These are phyloP conservation scores for Orthosia gracilis DNA, from an alignment of 2,888 invertebrate species.

Conservation along the genomic window DNA sequence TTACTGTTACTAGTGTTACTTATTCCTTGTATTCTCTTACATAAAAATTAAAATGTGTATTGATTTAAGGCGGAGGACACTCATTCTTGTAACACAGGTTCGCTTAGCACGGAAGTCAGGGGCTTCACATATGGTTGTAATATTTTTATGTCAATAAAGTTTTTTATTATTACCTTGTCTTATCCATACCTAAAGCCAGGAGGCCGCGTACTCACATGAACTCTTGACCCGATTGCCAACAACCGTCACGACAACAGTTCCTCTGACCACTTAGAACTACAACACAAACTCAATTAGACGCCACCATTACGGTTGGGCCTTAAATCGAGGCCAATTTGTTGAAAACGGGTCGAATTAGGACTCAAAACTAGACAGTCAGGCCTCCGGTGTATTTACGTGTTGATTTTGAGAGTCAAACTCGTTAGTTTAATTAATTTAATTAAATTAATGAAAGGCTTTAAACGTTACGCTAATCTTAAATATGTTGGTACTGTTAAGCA, in stretches of 20 bases:
- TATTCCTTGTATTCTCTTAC: no score
- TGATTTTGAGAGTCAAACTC: conserved; percentile 4
- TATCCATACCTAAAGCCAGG: conserved; percentile 28
- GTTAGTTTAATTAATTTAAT: neutral
- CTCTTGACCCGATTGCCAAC: conserved; percentile 68
- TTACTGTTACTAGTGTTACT: no score
- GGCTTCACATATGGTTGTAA: no score
- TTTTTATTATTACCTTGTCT: neutral
- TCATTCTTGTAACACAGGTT: no score
- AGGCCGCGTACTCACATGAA: conserved; percentile 42
- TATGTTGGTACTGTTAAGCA: no score
- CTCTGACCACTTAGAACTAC: conserved; percentile 67
- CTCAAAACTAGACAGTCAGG: conserved; percentile 17
- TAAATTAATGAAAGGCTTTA: neutral
- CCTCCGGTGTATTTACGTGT: neutral
- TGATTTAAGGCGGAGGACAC: no score
- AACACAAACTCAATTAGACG: conserved; percentile 68
- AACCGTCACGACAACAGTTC: conserved; percentile 58
- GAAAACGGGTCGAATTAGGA: conserved; percentile 21
- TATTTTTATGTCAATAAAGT: no score
- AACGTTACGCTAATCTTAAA: no score
- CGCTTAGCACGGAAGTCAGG: no score
- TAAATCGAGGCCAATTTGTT: conserved; percentile 49
- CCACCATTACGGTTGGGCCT: conserved; percentile 53
- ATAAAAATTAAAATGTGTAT: no score